These are phyloP conservation scores for Mus spretus DNA, from an alignment of 2,797 vertebrate genomes.

Conservation along the genomic window DNA sequence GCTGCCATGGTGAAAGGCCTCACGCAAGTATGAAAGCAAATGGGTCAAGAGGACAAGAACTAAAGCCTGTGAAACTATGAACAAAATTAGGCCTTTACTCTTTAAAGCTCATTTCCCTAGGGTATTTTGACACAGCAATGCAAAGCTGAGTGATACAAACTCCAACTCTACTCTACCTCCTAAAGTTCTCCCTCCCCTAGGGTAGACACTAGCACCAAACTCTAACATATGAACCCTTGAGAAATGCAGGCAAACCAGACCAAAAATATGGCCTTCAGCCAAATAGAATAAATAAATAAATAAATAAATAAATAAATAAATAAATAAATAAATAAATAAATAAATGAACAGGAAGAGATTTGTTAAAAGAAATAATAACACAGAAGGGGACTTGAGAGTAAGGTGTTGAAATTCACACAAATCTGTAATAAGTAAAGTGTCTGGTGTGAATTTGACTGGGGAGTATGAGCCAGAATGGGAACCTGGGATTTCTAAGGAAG, in stretches of 20 bases:
- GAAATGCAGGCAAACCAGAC: neutral
- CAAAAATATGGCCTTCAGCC: neutral
- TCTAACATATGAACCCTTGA: neutral
- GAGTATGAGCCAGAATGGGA: neutral
- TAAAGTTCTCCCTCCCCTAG: neutral
- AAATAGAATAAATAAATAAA: neutral
- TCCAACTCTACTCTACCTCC: neutral
- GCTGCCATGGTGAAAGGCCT: neutral
- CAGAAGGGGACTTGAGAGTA: neutral
- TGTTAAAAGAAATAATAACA: neutral
- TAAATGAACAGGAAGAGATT: neutral
- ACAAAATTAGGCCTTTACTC: neutral
- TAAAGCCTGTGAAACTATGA: neutral
- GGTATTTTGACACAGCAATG: neutral
- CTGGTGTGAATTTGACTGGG: neutral
- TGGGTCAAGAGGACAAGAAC: neutral
- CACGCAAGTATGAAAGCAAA: neutral
- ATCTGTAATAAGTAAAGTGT: conserved; percentile 17
- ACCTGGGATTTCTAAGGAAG: neutral
- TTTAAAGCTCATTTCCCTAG: neutral
- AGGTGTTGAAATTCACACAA: conserved; percentile 9
- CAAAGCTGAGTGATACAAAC: neutral
- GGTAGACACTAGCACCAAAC: no score
- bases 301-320: neutral
- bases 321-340: neutral